Evolutionary conservation across 2,797 vertebrate species (phyloP).

Genomic region (Muscicapa striata): DNA sequence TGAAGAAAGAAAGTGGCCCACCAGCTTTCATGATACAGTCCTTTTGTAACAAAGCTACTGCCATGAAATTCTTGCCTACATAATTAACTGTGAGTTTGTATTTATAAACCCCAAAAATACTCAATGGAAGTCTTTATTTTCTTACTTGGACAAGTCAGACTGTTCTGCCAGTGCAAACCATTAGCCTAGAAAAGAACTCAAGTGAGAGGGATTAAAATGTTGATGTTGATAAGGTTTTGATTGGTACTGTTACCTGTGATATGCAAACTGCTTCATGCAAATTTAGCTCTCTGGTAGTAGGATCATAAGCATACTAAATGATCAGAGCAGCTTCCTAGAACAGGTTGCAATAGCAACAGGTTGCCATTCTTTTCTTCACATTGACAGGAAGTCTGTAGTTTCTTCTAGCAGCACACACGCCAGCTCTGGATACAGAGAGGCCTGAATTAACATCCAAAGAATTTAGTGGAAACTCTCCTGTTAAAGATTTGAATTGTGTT

Average conservation of each 20-base stretch:
- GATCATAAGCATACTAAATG: neutral
- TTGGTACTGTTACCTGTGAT: neutral
- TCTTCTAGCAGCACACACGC: neutral
- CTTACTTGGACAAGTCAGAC: neutral
- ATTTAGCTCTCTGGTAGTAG: neutral
- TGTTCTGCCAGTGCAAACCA: neutral
- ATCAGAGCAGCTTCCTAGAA: neutral
- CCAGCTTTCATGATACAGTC: neutral
- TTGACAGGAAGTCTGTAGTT: neutral
- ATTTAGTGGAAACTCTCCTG: neutral
- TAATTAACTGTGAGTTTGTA: neutral
- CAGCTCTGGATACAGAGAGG: neutral
- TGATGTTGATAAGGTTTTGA: neutral
- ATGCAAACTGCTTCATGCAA: neutral
- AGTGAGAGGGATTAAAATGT: neutral
- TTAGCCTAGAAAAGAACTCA: neutral
- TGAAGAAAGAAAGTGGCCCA: neutral
- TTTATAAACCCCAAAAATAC: neutral
- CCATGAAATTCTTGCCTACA: neutral
- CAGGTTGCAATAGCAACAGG: neutral
- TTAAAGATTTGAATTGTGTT: neutral
- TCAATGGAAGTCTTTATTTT: neutral
- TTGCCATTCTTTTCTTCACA: neutral
- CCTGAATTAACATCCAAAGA: neutral
- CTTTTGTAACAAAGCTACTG: neutral